Conservation (phyloP, 2,797 vertebrate species). For the Chelidonichthys spinosus region DNA sequence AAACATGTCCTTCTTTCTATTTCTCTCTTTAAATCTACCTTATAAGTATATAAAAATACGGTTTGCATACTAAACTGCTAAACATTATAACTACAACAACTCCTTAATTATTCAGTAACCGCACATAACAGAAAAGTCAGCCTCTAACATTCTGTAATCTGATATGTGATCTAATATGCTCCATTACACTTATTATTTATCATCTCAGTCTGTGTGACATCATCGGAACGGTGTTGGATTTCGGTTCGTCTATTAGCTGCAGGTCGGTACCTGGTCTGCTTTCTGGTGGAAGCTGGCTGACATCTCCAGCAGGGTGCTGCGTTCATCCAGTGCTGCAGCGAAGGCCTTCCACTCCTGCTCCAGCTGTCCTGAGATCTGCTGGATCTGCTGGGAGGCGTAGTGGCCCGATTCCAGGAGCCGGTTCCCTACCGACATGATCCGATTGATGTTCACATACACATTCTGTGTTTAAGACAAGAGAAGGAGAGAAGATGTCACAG, state of each 20-base stretch:
- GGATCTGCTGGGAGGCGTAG: constrained; percentile 98
- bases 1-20: background rate
- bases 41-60: background rate
- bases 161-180: background rate
- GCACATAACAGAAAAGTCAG: background rate
- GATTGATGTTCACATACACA: constrained; percentile 99
- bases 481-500: background rate
- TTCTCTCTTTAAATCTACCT: background rate
- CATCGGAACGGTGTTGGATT: background rate
- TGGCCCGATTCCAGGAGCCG: constrained; percentile 97
- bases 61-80: background rate
- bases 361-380: constrained; percentile 96
- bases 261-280: constrained; percentile 90
- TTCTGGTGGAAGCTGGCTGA: constrained; percentile 98
- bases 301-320: constrained; percentile 98
- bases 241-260: background rate
- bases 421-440: constrained; percentile 98
- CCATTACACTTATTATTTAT: background rate
- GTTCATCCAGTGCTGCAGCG: constrained; percentile 96
- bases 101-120: background rate
- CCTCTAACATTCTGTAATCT: background rate
- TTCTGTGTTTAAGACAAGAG: constrained; percentile 82
- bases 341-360: constrained; percentile 99
- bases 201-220: background rate
- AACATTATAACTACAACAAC: no score